A percentile compares a stretch with the other conserved stretches of the same genome.
Conservation (phyloP, 1,140 invertebrate genomes). For the Samia ricini region DNA sequence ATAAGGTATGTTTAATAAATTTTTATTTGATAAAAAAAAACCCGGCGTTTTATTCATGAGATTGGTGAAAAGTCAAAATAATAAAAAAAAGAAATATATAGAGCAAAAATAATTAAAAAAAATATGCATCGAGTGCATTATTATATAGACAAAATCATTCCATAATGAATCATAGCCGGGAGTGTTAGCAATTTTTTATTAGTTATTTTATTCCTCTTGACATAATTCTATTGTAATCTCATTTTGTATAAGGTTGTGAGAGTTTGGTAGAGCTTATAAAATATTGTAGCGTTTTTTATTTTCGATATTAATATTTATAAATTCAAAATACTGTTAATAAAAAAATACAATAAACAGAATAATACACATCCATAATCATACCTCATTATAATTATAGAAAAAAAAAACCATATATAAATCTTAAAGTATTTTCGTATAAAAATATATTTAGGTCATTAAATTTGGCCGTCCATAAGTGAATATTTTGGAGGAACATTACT, state of each 20-base stretch:
- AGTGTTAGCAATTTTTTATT: constrained; percentile 42
- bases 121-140: not conserved
- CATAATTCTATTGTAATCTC: constrained; percentile 59
- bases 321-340: not conserved
- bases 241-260: constrained; percentile 52
- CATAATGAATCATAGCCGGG: constrained; percentile 37
- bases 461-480: constrained; percentile 2
- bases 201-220: constrained; percentile 20
- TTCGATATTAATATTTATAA: not conserved
- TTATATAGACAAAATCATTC: constrained; percentile 31
- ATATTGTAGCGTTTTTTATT: constrained; percentile 16
- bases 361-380: constrained; percentile 39
- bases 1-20: not conserved
- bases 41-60: not conserved
- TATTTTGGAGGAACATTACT: too few relatives aligned
- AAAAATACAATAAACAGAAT: not conserved
- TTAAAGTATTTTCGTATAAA: constrained; percentile 45
- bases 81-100: not conserved
- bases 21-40: not conserved
- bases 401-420: constrained; percentile 5
- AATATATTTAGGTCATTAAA: constrained; percentile 1
- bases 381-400: constrained; percentile 29
- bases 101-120: not conserved
- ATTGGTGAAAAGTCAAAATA: not conserved
- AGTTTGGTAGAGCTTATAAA: constrained; percentile 48